Evolutionary conservation across 2,888 invertebrate genomes (phyloP), one percentile per base, ranked within the genome.

Genomic region (Archips xylosteana): DNA sequence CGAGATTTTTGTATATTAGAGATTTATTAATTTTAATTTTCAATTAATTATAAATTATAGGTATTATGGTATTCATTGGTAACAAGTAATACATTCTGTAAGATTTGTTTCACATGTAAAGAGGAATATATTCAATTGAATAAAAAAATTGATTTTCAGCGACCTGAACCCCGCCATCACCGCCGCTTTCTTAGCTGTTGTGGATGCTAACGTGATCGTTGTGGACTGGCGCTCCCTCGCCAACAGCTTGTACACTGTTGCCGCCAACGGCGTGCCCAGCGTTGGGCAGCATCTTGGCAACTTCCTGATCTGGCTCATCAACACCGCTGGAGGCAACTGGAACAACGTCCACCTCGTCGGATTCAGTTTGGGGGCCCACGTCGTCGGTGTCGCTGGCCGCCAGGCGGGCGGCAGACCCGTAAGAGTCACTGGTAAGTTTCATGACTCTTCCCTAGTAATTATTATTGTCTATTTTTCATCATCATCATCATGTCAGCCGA

Each of bases 311-410:
- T 91, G 89, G 88, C 85, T 92, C 32, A 81, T 88, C 71, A 84
- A 82, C 65, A 88, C 78, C 0, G 84, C 81, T 5, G 92, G 92
- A 32, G 89, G 89, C 8, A 86, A 88, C 78, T 90, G 88, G 87
- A 85, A 87, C 75, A 87, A 87, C 42, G 81, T 92, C 2, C 93
- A 94, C 75, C 78, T 93, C 39, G 83, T 92, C 39, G 93, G 93
- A 36, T 88, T 87, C 85, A 92, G 93, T 79, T 85, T 92, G 76
- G 93, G 93, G 4, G 92, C 92, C 76, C 92, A 92, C 74, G 80
- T 91, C 8, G 90, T 90, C 0, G 92, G 92, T 2, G 86, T 81
- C 34, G 89, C 89, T 73, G 91, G 92, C 3, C 88, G 91, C 5
- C 75, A 76, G 0, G 79, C 83, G 51, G 78, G 83, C 6, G 80